These are phyloP conservation scores for Ranitomeya imitator DNA, from an alignment of 2,113 vertebrate species.

Conservation along the genomic window DNA sequence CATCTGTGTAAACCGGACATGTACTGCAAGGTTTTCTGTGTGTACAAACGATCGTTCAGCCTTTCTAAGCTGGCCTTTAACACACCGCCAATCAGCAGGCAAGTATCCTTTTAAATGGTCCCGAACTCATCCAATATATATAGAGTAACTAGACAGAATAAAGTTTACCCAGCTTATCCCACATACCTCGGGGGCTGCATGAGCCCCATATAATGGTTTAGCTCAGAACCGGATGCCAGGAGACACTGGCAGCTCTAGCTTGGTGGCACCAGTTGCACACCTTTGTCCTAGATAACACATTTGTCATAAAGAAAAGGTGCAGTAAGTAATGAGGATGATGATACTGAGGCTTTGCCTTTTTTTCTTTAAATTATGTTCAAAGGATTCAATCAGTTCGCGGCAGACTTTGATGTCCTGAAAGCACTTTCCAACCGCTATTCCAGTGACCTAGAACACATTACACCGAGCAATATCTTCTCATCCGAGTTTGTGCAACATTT, in stretches of 20 bases:
- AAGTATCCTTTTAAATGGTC: no score
- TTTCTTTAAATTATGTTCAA: constrained; percentile 57
- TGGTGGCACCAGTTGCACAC: not conserved
- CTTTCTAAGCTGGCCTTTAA: no score
- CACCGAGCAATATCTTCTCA: constrained; percentile 37
- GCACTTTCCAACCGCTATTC: constrained; percentile 55
- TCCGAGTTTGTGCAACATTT: constrained; percentile 56
- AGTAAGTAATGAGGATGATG: constrained; percentile 38
- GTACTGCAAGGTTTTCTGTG: no score
- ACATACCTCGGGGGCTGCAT: not conserved
- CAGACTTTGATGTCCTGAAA: constrained; percentile 56
- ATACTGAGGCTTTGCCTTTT: constrained; percentile 9
- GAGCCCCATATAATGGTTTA: not conserved
- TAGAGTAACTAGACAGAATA: not conserved
- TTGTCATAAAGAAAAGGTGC: constrained; percentile 21
- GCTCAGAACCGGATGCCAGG: not conserved
- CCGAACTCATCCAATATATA: no score
- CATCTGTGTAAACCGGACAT: no score
- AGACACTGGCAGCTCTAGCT: not conserved
- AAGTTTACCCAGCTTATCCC: not conserved
- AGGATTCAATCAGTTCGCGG: constrained; percentile 42
- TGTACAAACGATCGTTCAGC: no score
- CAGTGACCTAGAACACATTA: constrained; percentile 55
- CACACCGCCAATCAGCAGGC: no score
- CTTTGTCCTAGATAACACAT: constrained; percentile 4